Percentiles rank a stretch among this genome's conserved stretches.
phyloP scores from a whole-genome alignment of 1,140 invertebrate genomes.

The Drosophila sproati region DNA sequence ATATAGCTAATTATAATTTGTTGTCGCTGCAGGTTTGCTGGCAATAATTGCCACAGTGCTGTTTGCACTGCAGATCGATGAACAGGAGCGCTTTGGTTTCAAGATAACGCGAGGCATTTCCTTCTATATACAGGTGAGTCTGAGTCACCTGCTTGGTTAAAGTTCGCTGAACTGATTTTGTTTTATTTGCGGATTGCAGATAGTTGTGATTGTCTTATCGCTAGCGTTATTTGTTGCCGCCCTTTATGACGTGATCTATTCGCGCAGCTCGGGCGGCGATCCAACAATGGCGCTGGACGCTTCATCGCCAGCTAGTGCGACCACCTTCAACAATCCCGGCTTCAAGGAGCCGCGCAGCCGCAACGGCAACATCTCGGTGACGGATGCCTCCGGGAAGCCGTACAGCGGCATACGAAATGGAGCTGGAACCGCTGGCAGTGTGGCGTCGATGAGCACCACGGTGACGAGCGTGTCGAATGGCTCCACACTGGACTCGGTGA shows the following conservation, averaged over 20 bases:
- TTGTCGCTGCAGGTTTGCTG: conserved; percentile 88
- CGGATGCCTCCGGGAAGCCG: conserved; percentile 92
- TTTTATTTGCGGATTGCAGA: conserved; percentile 85
- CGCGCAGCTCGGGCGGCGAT: conserved; percentile 89
- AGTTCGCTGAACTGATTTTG: neutral
- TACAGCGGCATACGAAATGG: conserved; percentile 91
- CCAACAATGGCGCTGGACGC: conserved; percentile 88
- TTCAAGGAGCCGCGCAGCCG: conserved; percentile 90
- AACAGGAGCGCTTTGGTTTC: conserved; percentile 89
- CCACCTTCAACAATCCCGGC: conserved; percentile 93
- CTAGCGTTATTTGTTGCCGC: conserved; percentile 90
- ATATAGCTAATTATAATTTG: conserved; percentile 9
- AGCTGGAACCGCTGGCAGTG: conserved; percentile 86
- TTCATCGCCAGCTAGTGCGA: conserved; percentile 86
- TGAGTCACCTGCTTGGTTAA: neutral
- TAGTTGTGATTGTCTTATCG: conserved; percentile 90
- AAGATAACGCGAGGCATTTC: conserved; percentile 90
- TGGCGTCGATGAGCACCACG: conserved; percentile 90
- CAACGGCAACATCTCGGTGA: conserved; percentile 90
- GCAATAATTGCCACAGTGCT: conserved; percentile 91
- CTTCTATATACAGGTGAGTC: conserved; percentile 93
- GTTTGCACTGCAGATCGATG: conserved; percentile 93
- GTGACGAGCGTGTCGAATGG: conserved; percentile 89
- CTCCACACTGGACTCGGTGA: conserved; percentile 87
- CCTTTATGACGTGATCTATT: conserved; percentile 91